Conservation (phyloP, 1,140 invertebrate genomes). For the Listronotus oregonensis region DNA sequence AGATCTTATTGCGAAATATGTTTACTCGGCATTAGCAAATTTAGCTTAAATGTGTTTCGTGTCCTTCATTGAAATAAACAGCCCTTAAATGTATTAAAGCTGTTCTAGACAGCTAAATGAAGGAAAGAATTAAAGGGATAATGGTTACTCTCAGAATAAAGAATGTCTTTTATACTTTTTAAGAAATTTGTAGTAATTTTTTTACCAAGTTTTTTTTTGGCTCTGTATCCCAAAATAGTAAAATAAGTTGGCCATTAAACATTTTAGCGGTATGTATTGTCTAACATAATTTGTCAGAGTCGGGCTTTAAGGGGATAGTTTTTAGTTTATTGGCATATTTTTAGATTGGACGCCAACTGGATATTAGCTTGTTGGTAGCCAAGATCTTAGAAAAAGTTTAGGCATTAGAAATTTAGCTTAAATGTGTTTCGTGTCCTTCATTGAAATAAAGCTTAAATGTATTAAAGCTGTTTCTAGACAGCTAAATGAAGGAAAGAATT, state of each 20-base stretch:
- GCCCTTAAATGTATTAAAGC: too few species aligned
- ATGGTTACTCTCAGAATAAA: too few species aligned
- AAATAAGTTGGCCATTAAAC: too few species aligned
- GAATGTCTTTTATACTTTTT: too few species aligned
- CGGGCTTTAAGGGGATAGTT: constrained; percentile 8
- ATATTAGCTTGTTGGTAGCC: constrained; percentile 15
- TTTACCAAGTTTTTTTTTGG: too few species aligned
- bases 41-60: not conserved
- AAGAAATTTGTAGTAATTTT: too few species aligned
- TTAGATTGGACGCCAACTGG: constrained; percentile 20
- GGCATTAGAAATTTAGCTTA: constrained; percentile 4
- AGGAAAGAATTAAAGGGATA: too few species aligned
- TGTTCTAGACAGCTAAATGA: too few species aligned
- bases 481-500: too few species aligned
- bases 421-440: not conserved
- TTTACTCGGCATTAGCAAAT: not conserved
- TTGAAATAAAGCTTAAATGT: constrained; percentile 1
- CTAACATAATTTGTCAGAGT: constrained; percentile 1
- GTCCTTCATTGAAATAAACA: constrained; percentile 1
- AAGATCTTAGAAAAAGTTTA: constrained; percentile 9
- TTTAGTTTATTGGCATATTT: constrained; percentile 28
- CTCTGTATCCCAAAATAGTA: too few species aligned
- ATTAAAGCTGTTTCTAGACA: too few species aligned
- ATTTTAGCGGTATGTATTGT: too few species aligned
- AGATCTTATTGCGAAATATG: constrained; percentile 16